These are phyloP conservation scores for Chalcosyrphus nemorum DNA, from an alignment of 2,888 invertebrate species.

Conservation along the genomic window DNA sequence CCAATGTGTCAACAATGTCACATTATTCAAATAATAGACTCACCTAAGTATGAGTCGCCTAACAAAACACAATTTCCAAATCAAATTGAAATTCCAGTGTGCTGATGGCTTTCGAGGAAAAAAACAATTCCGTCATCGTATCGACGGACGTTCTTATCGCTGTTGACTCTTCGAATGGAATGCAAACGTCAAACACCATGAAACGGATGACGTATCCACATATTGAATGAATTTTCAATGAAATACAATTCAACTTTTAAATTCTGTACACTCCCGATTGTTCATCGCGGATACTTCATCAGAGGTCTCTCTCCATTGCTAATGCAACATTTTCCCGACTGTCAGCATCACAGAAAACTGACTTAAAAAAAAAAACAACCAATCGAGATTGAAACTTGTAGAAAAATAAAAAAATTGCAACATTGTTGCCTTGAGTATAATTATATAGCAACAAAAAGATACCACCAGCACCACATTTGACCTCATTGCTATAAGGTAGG, in stretches of 20 bases:
- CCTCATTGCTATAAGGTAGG: slow-evolving; percentile 70
- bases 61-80: slow-evolving; percentile 19
- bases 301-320: slow-evolving; percentile 8
- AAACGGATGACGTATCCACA: neutral
- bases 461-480: slow-evolving; percentile 64
- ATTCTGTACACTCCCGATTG: neutral
- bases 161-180: slow-evolving; percentile 31
- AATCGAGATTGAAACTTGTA: slow-evolving; percentile 1
- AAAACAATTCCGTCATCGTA: slow-evolving; percentile 40
- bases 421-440: slow-evolving; percentile 51
- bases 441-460: slow-evolving; percentile 53
- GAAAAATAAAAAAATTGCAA: slow-evolving; percentile 8
- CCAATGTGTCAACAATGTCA: neutral
- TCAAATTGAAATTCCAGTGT: neutral
- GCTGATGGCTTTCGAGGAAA: slow-evolving; percentile 30
- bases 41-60: neutral
- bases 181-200: slow-evolving; percentile 18
- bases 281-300: slow-evolving; percentile 24
- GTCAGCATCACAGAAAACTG: slow-evolving; percentile 41
- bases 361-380: neutral
- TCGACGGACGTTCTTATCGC: slow-evolving; percentile 28
- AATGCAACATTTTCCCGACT: slow-evolving; percentile 33
- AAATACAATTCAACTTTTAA: neutral
- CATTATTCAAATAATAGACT: neutral
- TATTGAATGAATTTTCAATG: slow-evolving; percentile 6